phyloP scores from a whole-genome alignment of 2,888 invertebrate genomes.

The Eudemis profundana region DNA sequence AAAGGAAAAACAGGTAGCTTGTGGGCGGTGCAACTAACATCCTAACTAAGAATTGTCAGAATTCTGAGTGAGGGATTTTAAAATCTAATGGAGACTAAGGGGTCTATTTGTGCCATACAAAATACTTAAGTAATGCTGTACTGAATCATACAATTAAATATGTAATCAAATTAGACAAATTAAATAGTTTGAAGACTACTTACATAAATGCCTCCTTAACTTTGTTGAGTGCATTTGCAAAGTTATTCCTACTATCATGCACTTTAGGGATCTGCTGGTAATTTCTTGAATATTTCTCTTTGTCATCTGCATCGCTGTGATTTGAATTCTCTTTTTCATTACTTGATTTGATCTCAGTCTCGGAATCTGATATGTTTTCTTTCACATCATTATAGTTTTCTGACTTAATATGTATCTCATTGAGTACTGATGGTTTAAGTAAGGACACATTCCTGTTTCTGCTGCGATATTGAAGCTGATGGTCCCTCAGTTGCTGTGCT shows the following conservation, averaged over 20 bases:
- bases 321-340: conserved; percentile 75
- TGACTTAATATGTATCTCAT: conserved; percentile 76
- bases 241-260: conserved; percentile 73
- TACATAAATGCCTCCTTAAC: conserved; percentile 77
- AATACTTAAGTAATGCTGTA: no score
- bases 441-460: conserved; percentile 72
- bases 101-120: no score
- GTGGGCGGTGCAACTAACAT: no score
- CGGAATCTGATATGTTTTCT: conserved; percentile 70
- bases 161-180: no score
- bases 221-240: conserved; percentile 77
- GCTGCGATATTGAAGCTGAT: conserved; percentile 70
- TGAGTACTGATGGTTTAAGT: conserved; percentile 78
- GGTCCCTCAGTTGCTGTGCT: conserved; percentile 78
- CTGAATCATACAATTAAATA: no score
- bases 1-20: no score
- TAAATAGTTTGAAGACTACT: conserved; percentile 49
- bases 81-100: no score
- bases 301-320: conserved; percentile 67
- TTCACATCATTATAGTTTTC: conserved; percentile 69
- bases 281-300: conserved; percentile 67
- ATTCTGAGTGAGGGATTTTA: no score
- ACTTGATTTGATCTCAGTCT: conserved; percentile 66
- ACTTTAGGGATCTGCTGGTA: conserved; percentile 66
- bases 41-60: no score